Base-by-base conservation (phyloP, 23 tunicate genomes). In the Styela clava region DNA sequence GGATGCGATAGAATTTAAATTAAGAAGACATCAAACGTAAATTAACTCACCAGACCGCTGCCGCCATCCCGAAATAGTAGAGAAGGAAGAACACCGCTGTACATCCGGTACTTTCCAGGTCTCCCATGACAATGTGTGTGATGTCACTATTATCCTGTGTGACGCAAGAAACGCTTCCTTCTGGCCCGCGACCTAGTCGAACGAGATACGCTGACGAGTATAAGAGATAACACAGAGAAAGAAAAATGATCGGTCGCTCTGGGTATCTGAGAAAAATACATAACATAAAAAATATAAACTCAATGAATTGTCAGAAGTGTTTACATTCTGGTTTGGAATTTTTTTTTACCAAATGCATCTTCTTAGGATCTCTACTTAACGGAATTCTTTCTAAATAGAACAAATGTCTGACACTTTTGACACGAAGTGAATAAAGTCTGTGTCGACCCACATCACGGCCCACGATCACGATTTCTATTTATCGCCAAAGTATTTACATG, bases 41-140 rank as follows among this genome's bases (percentile, higher is more conserved):
- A n/a, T n/a, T n/a, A n/a, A 44, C 81, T 76, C 81, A 76, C 97
- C 97, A 91, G 0, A 84, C 87, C 2, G 97, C 69, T 9, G 90
- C 90, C 20, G 97, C 90, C 97, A 91, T 91, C 26, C 90, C 90
- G 64, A 91, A 91, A 65, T 80, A 91, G 64, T 91, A 91, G 3
- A 91, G 90, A 35, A 91, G 62, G 37, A 82, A 82, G 79, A 91
- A 91, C 1, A 87, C 85, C 0, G 97, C 90, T 21, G 89, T 86
- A 61, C 97, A 91, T 26, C 77, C 84, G 21, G 97, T 74, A 19
- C 85, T 83, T 35, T 86, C 85, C 34, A 79, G 29, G 12, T 88
- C 97, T n/a, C 87, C 82, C 63, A 35, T 78, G 9, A 86, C 84
- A 19, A 85, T 21, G 44, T 91, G 87, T 37, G 32, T 21, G 35